Evolutionary conservation across 2,113 vertebrate species (phyloP).

Genomic region (Paralichthys olivaceus): DNA sequence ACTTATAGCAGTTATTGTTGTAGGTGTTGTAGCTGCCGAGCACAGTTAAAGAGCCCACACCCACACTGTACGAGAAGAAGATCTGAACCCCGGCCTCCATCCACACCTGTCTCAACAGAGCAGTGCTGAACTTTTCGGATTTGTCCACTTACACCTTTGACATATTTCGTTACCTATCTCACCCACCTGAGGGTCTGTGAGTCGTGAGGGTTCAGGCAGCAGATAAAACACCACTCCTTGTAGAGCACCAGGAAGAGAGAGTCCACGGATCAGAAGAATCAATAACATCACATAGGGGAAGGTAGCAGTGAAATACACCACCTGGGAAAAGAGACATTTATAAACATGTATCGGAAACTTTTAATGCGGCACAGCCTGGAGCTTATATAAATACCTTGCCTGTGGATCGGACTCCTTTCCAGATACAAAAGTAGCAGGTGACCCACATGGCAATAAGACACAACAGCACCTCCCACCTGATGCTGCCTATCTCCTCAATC

Average conservation of each 20-base stretch:
- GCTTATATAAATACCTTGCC: conserved; percentile 87
- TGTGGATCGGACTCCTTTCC: conserved; percentile 94
- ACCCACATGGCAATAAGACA: conserved; percentile 90
- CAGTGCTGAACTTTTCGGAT: background rate
- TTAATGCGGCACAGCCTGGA: background rate
- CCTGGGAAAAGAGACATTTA: conserved; percentile 55
- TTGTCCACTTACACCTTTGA: background rate
- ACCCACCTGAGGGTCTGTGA: conserved; percentile 78
- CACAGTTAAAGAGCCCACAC: conserved; percentile 66
- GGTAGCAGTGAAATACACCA: conserved; percentile 85
- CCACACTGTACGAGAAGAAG: conserved; percentile 80
- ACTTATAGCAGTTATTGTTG: conserved; percentile 82
- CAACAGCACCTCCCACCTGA: conserved; percentile 90
- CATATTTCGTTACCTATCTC: too few relatives aligned
- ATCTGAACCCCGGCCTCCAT: conserved; percentile 83
- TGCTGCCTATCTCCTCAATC: conserved; percentile 88
- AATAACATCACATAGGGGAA: conserved; percentile 83
- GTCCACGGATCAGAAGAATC: conserved; percentile 79
- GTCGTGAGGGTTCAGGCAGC: conserved; percentile 75
- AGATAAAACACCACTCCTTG: conserved; percentile 80
- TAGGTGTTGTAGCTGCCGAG: conserved; percentile 80
- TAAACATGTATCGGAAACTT: background rate
- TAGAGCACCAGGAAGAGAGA: conserved; percentile 80
- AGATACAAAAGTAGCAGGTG: conserved; percentile 93
- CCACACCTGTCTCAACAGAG: conserved; percentile 77